Conservation (phyloP, 1,140 invertebrate species). For the Drosophila persimilis region DNA sequence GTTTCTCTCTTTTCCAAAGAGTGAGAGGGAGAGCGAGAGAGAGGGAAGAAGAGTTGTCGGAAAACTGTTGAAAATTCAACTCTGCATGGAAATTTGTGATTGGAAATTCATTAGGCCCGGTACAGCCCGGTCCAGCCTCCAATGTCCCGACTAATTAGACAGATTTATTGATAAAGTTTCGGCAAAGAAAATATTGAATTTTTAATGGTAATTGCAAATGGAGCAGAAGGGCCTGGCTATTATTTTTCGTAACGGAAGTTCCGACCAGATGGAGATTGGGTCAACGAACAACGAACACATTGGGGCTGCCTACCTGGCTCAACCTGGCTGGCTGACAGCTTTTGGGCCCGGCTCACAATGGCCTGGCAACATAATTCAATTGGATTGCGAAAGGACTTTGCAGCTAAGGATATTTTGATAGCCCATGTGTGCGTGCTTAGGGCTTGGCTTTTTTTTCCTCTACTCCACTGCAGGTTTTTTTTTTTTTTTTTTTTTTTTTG, state of each 20-base stretch:
- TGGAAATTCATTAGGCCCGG: slow-evolving; percentile 50
- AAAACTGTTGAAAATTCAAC: slow-evolving; percentile 5
- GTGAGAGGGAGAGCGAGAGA: slow-evolving; percentile 15
- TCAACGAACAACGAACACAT: slow-evolving; percentile 3
- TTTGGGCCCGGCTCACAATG: slow-evolving; percentile 36
- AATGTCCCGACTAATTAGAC: slow-evolving; percentile 49
- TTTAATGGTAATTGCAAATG: slow-evolving; percentile 31
- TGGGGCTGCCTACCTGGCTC: slow-evolving; percentile 43
- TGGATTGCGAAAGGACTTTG: slow-evolving; percentile 45
- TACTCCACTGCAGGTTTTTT: too few species aligned
- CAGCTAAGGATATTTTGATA: slow-evolving; percentile 44
- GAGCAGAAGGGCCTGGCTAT: background rate
- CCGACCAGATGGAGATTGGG: background rate
- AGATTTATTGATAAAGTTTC: slow-evolving; percentile 67
- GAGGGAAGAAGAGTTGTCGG: background rate
- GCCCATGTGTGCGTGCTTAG: slow-evolving; percentile 43
- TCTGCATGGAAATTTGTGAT: slow-evolving; percentile 22
- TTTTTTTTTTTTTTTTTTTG: too few species aligned
- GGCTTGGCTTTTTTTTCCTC: slow-evolving; percentile 7
- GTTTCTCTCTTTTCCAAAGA: slow-evolving; percentile 21
- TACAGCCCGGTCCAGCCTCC: too few species aligned
- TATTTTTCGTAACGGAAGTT: background rate
- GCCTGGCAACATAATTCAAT: slow-evolving; percentile 76
- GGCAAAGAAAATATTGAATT: slow-evolving; percentile 44
- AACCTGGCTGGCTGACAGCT: slow-evolving; percentile 56